phyloP scores from a whole-genome alignment of 2,113 vertebrate genomes.

The Opisthocomus hoazin region DNA sequence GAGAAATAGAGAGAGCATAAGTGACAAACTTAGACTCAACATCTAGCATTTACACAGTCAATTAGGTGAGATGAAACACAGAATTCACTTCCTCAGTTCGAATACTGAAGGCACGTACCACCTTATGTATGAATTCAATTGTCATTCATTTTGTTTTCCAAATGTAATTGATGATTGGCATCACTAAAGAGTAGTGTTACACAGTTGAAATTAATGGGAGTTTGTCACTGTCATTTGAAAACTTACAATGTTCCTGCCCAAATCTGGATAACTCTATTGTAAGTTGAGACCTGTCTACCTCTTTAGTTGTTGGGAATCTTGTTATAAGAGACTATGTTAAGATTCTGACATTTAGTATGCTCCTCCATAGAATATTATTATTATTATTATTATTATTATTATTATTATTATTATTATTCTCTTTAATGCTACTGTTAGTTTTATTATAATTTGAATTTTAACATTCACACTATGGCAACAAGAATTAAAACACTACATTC shows the following conservation, averaged over 20 bases:
- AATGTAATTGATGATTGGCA: neutral
- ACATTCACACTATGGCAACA: neutral
- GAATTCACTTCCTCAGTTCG: neutral
- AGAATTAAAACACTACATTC: neutral
- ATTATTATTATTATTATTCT: neutral
- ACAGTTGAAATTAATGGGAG: neutral
- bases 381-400: neutral
- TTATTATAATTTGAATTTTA: neutral
- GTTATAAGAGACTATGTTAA: neutral
- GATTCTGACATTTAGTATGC: neutral
- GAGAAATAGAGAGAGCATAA: accelerated
- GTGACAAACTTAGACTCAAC: neutral
- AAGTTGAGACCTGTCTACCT: neutral
- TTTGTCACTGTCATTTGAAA: neutral
- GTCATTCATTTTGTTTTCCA: neutral
- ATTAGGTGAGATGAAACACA: neutral
- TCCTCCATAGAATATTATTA: neutral
- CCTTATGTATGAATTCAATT: neutral
- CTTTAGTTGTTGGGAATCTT: neutral
- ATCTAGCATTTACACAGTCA: neutral
- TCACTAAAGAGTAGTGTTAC: neutral
- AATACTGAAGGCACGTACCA: neutral
- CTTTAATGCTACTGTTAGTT: neutral
- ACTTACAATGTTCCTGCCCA: neutral
- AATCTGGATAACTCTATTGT: neutral